Evolutionary conservation across 2,888 invertebrate genomes (phyloP).

Genomic region (Ophion costatus): DNA sequence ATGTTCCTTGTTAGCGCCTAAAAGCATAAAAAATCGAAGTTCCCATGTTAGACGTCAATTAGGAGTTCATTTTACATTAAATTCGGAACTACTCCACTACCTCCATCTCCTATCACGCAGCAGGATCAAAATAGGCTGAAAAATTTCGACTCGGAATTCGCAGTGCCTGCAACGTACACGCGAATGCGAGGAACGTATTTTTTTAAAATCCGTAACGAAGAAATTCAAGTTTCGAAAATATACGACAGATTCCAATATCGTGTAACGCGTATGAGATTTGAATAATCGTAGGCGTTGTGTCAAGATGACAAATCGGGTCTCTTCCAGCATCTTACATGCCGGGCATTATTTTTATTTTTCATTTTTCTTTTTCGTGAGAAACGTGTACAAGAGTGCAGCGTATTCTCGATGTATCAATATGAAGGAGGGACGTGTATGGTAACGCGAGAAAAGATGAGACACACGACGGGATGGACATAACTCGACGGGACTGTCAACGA

Average conservation of each 20-base stretch:
- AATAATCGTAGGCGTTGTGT: constrained; percentile 19
- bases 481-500: constrained; percentile 57
- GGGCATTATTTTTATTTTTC: constrained; percentile 4
- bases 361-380: not conserved
- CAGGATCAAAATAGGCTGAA: too few relatives aligned
- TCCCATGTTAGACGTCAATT: too few relatives aligned
- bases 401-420: constrained; percentile 40
- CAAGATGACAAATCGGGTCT: constrained; percentile 31
- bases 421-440: constrained; percentile 23
- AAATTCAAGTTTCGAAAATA: constrained; percentile 4
- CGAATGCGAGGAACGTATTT: not conserved
- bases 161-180: too few relatives aligned
- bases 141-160: too few relatives aligned
- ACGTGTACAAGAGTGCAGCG: constrained; percentile 10
- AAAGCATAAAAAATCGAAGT: too few relatives aligned
- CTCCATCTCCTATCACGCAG: too few relatives aligned
- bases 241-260: not conserved
- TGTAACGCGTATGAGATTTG: constrained; percentile 11
- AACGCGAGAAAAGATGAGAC: constrained; percentile 30
- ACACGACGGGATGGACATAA: constrained; percentile 21
- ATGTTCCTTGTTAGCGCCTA: too few relatives aligned
- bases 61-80: too few relatives aligned
- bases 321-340: not conserved
- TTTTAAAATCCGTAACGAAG: too few relatives aligned
- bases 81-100: too few relatives aligned